These are phyloP conservation scores for Pachypsylla venusta DNA, from an alignment of 1,140 invertebrate species.

Conservation along the genomic window DNA sequence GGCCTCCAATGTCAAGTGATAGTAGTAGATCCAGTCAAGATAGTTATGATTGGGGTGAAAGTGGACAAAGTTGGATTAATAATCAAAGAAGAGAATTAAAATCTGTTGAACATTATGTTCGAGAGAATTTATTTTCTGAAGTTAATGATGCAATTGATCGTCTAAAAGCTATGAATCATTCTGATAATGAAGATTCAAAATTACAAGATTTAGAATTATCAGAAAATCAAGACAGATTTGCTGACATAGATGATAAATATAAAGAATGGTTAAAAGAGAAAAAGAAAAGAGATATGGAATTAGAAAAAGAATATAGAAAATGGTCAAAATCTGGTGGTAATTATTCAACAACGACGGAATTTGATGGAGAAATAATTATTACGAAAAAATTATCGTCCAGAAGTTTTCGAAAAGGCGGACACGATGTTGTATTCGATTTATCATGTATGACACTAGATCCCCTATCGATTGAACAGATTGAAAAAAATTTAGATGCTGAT, in stretches of 20 bases:
- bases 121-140: background rate
- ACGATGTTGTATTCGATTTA: conserved; percentile 1
- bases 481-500: conserved; percentile 2
- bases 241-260: background rate
- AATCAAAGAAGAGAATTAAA: background rate
- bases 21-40: background rate
- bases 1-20: background rate
- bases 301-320: background rate
- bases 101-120: background rate
- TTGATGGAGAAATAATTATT: background rate
- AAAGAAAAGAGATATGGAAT: background rate
- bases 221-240: background rate
- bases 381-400: background rate
- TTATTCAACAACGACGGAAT: conserved; percentile 4
- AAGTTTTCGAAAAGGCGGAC: background rate
- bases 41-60: conserved; percentile 1
- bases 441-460: background rate
- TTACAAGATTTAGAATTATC: background rate
- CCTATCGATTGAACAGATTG: background rate
- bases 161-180: background rate
- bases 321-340: background rate
- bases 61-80: background rate
- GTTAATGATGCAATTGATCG: background rate
- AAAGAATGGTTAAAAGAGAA: background rate
- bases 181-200: background rate